phyloP scores from a whole-genome alignment of 1,140 invertebrate genomes.

The Bacillus rossius region DNA sequence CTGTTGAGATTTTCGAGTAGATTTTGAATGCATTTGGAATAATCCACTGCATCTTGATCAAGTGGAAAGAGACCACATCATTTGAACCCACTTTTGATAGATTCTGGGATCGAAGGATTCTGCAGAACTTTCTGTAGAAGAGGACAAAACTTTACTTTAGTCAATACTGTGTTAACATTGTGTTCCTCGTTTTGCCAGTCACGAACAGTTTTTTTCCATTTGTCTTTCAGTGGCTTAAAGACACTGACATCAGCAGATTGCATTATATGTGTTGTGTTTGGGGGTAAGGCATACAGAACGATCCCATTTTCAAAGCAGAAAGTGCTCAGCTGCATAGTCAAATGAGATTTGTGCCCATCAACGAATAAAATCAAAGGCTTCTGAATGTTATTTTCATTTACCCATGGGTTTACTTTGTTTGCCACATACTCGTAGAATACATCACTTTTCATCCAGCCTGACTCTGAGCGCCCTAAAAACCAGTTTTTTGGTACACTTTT shows the following conservation, averaged over 20 bases:
- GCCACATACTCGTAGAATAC: constrained; percentile 39
- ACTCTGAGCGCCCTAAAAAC: constrained; percentile 35
- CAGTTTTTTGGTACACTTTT: constrained; percentile 30
- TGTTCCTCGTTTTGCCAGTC: not conserved
- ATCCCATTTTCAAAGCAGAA: constrained; percentile 37
- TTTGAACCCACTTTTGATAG: too few relatives aligned
- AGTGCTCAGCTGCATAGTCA: constrained; percentile 33
- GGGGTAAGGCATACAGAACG: constrained; percentile 26
- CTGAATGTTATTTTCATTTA: constrained; percentile 32
- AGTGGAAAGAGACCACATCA: too few relatives aligned
- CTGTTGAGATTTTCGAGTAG: too few relatives aligned
- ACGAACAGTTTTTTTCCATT: constrained; percentile 17
- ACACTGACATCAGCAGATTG: constrained; percentile 29
- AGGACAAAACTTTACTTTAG: too few relatives aligned
- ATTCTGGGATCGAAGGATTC: too few relatives aligned
- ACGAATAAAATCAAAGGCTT: constrained; percentile 38
- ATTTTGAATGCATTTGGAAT: too few relatives aligned
- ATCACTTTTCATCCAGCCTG: constrained; percentile 39
- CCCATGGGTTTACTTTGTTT: constrained; percentile 39
- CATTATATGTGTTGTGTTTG: constrained; percentile 28
- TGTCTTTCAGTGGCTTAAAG: constrained; percentile 19
- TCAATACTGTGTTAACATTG: too few relatives aligned
- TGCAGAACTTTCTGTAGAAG: too few relatives aligned
- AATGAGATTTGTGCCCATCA: constrained; percentile 39
- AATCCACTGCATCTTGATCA: too few relatives aligned